Evolutionary conservation across 2,797 vertebrate species (phyloP), one percentile per base, ranked within the genome.

Genomic region (Tangara arthus): DNA sequence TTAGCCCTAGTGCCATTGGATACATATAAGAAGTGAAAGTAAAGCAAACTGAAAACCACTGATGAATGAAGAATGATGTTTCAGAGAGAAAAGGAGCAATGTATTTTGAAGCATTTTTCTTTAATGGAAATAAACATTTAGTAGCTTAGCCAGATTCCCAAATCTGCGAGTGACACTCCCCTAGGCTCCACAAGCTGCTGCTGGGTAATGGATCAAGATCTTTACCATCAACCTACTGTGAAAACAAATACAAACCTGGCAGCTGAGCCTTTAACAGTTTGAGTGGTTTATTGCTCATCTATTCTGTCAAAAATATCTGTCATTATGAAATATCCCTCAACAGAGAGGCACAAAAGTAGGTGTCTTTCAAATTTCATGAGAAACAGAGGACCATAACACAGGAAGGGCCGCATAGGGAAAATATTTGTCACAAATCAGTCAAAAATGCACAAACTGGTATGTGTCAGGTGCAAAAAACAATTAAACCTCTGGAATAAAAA

Each of bases 331-430:
- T 66, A 60, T 9, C 18, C 32, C 61, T 12, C 22, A 78, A 15
- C 21, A 60, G 17, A 77, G 34, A 55, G 63, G 39, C 20, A 68
- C 12, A 79, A 50, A 64, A 41, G 15, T 9, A 57, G 21, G 9
- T 0, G 2, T 52, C 10, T 66, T 79, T 82, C 41, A 77, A n/a
- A 55, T 70, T 46, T 65, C 26, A 12, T 32, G 11, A 66, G 56
- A n/a, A 76, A 55, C 8, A 37, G n/a, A 37, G 12, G 30, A 15
- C 10, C 0, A 3, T 44, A 55, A 35, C 0, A 4, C 5, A 23
- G 18, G 26, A 86, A 72, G 20, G 35, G 27, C 3, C 24, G 41
- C 46, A 57, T 37, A 39, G 0, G 6, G 35, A 50, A 61, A 65
- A 64, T 47, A 59, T n/a, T 81, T 53, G 5, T 30, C 61, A 64